phyloP scores from a whole-genome alignment of 1,140 invertebrate genomes.

The Oryctes rhinoceros region DNA sequence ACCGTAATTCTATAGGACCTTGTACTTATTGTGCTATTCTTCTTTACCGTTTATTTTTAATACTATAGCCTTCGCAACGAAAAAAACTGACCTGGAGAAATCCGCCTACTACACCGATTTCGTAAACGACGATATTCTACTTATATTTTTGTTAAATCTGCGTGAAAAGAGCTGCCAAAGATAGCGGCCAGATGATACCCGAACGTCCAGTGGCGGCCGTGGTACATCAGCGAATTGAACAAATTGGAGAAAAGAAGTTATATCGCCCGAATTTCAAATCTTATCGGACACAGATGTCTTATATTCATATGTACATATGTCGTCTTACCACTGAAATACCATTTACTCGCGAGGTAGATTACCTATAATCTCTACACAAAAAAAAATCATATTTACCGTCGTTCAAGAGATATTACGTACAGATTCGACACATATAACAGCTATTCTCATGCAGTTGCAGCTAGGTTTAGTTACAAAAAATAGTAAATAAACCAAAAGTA shows the following conservation, averaged over 20 bases:
- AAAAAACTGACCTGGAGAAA: background rate
- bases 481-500: too few species aligned
- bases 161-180: too few species aligned
- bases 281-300: background rate
- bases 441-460: too few species aligned
- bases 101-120: background rate
- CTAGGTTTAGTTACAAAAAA: too few species aligned
- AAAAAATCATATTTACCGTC: too few species aligned
- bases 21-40: background rate
- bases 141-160: background rate
- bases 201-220: background rate
- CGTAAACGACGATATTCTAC: background rate
- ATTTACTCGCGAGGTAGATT: background rate
- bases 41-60: slow-evolving; percentile 2
- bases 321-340: background rate
- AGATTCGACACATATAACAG: too few species aligned
- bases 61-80: background rate
- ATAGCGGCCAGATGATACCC: too few species aligned
- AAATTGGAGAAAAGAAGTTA: too few species aligned
- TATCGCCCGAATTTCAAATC: too few species aligned
- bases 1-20: background rate
- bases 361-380: too few species aligned
- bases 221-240: too few species aligned
- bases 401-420: too few species aligned
- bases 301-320: background rate